Evolutionary conservation across 2,113 vertebrate species (phyloP).

Genomic region (Pseudolaguvia tuberculata): DNA sequence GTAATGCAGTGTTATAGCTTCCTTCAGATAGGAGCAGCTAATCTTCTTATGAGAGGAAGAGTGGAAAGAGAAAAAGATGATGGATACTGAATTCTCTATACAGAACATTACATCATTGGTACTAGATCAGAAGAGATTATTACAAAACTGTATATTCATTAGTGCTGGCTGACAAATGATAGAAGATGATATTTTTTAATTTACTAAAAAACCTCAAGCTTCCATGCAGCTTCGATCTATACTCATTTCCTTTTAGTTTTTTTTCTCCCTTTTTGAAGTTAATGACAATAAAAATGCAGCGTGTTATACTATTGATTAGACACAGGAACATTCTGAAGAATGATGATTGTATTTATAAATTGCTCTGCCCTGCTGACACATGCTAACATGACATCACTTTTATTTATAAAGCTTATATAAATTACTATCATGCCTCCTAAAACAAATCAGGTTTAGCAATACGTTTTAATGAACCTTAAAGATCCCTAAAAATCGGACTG

Average conservation of each 20-base stretch:
- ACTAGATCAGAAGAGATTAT: too few species aligned
- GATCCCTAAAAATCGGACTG: not conserved
- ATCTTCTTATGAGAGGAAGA: slow-evolving; percentile 23
- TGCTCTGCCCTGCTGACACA: too few species aligned
- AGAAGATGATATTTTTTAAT: too few species aligned
- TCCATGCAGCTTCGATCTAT: too few species aligned
- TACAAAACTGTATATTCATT: not conserved
- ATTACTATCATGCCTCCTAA: not conserved
- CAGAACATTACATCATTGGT: too few species aligned
- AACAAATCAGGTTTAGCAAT: not conserved
- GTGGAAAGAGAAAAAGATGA: not conserved
- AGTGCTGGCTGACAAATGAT: not conserved
- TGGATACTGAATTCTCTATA: not conserved
- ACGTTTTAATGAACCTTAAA: not conserved
- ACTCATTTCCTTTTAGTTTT: too few species aligned
- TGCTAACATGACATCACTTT: too few species aligned
- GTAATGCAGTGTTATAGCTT: slow-evolving; percentile 20
- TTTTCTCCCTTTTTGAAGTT: not conserved
- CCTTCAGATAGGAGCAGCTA: not conserved
- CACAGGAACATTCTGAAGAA: not conserved
- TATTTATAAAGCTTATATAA: too few species aligned
- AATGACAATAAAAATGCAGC: too few species aligned
- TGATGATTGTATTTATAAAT: too few species aligned
- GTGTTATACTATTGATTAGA: not conserved
- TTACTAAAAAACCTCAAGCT: too few species aligned